These are phyloP conservation scores for Tupaia tana DNA, from an alignment of 2,113 vertebrate species.

Conservation along the genomic window DNA sequence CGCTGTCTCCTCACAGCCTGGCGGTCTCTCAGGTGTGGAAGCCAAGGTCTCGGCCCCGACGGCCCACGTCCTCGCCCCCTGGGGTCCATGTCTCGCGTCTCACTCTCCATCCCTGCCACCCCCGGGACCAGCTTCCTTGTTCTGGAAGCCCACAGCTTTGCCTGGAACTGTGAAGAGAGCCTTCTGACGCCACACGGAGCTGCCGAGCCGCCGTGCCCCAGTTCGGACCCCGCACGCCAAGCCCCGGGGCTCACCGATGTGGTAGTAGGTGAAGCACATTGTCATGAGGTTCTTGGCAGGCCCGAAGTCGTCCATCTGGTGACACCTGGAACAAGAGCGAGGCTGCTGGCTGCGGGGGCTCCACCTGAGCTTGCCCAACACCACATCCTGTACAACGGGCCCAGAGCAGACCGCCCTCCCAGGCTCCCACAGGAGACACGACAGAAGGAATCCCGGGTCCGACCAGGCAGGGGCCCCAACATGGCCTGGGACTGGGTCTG, in stretches of 20 bases:
- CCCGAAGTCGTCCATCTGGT: conserved; percentile 97
- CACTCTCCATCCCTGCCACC: neutral
- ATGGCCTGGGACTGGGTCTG: accelerated
- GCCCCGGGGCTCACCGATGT: conserved; percentile 88
- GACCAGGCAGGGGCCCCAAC: accelerated
- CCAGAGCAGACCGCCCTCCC: neutral
- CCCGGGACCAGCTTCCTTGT: neutral
- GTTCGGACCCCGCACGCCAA: accelerated
- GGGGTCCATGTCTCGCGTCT: neutral
- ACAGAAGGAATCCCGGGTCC: too few relatives aligned
- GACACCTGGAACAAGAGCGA: conserved; percentile 88
- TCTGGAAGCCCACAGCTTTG: accelerated
- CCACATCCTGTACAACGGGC: accelerated
- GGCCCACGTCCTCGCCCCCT: neutral
- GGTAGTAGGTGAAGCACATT: conserved; percentile 99
- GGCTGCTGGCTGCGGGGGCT: accelerated
- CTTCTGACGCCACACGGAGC: accelerated
- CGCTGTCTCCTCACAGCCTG: neutral
- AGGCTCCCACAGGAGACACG: neutral
- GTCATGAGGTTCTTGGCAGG: conserved; percentile 99
- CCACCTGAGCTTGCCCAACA: accelerated
- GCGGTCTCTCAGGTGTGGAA: accelerated
- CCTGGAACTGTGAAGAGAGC: accelerated
- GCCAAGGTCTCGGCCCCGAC: accelerated
- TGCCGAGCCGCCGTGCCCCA: neutral